These are phyloP conservation scores for Fragum fragum DNA, from an alignment of 2,888 invertebrate species.

Conservation along the genomic window DNA sequence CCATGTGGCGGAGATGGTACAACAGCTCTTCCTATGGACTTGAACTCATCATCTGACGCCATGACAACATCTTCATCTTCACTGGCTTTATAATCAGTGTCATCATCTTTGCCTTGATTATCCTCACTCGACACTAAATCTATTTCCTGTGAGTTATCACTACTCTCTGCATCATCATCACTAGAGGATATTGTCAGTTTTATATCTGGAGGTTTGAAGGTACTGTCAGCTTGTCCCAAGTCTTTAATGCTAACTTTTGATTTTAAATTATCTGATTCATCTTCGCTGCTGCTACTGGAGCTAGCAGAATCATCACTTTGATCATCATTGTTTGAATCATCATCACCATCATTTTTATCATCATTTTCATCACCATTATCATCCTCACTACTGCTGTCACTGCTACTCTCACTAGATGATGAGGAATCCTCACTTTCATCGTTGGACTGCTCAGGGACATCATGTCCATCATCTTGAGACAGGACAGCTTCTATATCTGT, in stretches of 20 bases:
- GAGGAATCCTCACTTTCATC: conserved; percentile 36
- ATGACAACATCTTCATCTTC: conserved; percentile 62
- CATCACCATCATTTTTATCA: conserved; percentile 31
- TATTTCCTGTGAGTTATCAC: conserved; percentile 47
- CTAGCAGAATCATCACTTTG: conserved; percentile 9
- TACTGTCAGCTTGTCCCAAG: background rate
- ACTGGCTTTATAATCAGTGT: conserved; percentile 59
- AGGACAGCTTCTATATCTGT: background rate
- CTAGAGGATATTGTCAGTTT: conserved; percentile 25
- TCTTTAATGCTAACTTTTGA: background rate
- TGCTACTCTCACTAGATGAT: conserved; percentile 31
- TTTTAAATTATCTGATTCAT: conserved; percentile 18
- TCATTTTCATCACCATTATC: conserved; percentile 21
- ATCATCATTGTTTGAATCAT: conserved; percentile 37
- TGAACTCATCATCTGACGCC: conserved; percentile 62
- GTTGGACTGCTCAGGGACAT: conserved; percentile 31
- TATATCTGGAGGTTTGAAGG: conserved; percentile 21
- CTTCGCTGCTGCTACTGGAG: conserved; percentile 11
- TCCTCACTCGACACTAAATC: conserved; percentile 47
- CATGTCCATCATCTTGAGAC: conserved; percentile 44
- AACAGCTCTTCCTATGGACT: conserved; percentile 50
- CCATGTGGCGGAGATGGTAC: conserved; percentile 61
- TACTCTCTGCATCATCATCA: conserved; percentile 47
- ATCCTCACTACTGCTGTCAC: conserved; percentile 18
- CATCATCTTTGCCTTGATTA: conserved; percentile 40